Evolutionary conservation across 2,888 invertebrate genomes (phyloP).

Genomic region (Dorcus parallelipipedus): DNA sequence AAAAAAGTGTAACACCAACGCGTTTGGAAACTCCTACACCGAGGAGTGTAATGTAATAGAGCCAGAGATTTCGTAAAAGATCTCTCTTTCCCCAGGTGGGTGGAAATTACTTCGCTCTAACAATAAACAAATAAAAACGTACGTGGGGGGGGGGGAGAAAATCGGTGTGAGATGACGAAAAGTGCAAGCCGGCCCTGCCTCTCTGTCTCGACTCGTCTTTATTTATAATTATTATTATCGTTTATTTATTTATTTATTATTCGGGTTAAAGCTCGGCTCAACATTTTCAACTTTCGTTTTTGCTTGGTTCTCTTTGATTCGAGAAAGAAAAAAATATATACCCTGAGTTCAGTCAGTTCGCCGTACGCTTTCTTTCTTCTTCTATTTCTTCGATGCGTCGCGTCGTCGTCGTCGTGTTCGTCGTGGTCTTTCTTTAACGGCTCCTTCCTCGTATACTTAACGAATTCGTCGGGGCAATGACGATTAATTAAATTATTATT

Average conservation of each 20-base stretch:
- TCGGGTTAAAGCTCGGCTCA: constrained; percentile 8
- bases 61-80: constrained; percentile 36
- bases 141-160: too few relatives aligned
- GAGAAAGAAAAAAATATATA: constrained; percentile 7
- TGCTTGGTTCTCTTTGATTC: background rate
- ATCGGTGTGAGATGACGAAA: background rate
- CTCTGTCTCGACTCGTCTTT: background rate
- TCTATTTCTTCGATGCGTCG: too few relatives aligned
- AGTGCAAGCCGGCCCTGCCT: background rate
- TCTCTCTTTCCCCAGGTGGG: constrained; percentile 14
- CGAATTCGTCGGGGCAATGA: too few relatives aligned
- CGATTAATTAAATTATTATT: too few relatives aligned
- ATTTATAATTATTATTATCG: too few relatives aligned
- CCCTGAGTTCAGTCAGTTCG: constrained; percentile 31
- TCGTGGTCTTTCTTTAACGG: too few relatives aligned
- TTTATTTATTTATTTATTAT: background rate
- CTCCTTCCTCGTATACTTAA: too few relatives aligned
- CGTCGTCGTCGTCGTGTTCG: too few relatives aligned
- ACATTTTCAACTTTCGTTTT: constrained; percentile 6
- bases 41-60: constrained; percentile 35
- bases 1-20: constrained; percentile 41
- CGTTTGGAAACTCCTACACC: constrained; percentile 38
- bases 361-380: constrained; percentile 5
- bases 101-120: constrained; percentile 17
- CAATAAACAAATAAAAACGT: constrained; percentile 9